Base-by-base conservation (phyloP, 2,797 vertebrate genomes). In the Etheostoma perlongum region DNA sequence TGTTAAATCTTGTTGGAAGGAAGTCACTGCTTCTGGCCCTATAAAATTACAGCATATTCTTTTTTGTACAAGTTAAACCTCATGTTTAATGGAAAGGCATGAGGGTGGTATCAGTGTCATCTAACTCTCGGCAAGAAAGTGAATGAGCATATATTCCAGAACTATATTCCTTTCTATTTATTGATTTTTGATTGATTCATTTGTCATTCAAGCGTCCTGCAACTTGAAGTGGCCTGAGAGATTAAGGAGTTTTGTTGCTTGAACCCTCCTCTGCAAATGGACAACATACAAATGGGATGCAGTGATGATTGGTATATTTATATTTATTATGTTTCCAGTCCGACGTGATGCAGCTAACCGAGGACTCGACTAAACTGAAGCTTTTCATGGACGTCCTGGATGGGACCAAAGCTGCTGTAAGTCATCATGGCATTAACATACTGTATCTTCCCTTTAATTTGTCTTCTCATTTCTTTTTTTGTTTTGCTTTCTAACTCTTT, bases 331-430 rank as follows among this genome's bases (percentile, higher is more conserved):
- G 25, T 81, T 52, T 88, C 47, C 78, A 99, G 98, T 95, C 95
- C 0, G 98, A 98, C 51, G 95, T 97, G 78, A 97, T 97, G 97
- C 96, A 97, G 66, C 88, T 99, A 54, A 96, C 95, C 0, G 97
- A 98, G 5, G 82, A 95, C n/a, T 82, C 92, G 0, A 92, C 96
- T 61, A 96, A 91, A 60, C 94, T 94, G 78, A 97, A 97, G 62
- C 94, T 99, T 16, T 98, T 99, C 90, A 95, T 97, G 91, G 97
- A 99, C 0, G 96, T 98, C 55, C 93, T 99, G 9, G 96, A 96
- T 2, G 96, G 96, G 25, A 96, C 97, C 82, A 98, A 96, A 93
- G 96, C 95, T 7, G 92, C 97, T 88, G 98, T 99, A 89, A 94
- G 96, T 95, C 19, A 4, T 12, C 23, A 4, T 23, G 2, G 1